Conservation (phyloP, 2,888 invertebrate genomes). For the Philonicus albiceps region DNA sequence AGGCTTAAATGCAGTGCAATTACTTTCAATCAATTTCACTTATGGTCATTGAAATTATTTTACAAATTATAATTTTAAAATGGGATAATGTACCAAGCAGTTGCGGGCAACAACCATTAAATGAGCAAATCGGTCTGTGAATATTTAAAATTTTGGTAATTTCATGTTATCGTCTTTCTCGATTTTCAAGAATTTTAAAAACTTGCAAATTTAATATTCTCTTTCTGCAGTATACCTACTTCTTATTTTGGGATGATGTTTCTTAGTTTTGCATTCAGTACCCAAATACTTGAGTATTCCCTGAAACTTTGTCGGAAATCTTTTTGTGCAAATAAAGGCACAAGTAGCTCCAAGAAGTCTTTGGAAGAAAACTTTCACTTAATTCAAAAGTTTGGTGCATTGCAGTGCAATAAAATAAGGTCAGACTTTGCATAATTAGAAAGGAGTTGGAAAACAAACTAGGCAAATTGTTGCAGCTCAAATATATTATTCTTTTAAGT, state of each 20-base stretch:
- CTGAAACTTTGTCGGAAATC: background rate
- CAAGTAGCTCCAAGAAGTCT: background rate
- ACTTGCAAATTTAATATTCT: background rate
- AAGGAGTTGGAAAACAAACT: background rate
- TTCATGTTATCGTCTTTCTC: background rate
- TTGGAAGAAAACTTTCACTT: background rate
- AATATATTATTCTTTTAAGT: background rate
- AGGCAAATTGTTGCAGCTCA: background rate
- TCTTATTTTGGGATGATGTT: background rate
- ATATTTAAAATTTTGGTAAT: background rate
- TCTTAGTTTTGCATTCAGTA: background rate
- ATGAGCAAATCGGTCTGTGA: background rate
- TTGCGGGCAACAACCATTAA: background rate
- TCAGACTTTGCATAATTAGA: background rate
- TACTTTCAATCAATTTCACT: background rate
- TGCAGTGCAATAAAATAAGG: background rate
- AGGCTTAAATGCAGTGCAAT: background rate
- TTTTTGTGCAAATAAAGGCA: background rate
- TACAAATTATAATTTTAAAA: background rate
- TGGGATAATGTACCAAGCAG: background rate
- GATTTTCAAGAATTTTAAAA: background rate
- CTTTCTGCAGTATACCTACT: background rate
- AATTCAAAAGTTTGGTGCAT: background rate
- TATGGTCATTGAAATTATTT: background rate
- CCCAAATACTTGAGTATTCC: background rate